phyloP scores from a whole-genome alignment of 92 coral and sea anemone species.

The Metridium senile region DNA sequence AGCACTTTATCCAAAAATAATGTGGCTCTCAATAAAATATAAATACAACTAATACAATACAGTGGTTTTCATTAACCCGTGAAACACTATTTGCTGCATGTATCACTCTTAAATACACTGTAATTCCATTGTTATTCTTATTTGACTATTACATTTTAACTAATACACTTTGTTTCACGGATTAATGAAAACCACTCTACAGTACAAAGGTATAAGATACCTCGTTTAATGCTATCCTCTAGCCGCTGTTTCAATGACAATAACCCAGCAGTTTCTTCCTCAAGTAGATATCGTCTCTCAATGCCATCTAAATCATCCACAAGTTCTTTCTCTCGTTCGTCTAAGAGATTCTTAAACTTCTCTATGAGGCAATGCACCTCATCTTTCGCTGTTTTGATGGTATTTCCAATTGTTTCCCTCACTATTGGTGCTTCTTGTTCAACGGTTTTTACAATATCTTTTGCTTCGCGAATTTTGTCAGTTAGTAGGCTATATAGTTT shows the following conservation, averaged over 20 bases:
- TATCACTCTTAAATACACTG: no score
- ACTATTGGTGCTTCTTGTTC: constrained; percentile 16
- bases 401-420: constrained; percentile 41
- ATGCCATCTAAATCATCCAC: constrained; percentile 22
- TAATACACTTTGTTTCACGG: no score
- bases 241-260: constrained; percentile 10
- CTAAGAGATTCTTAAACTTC: constrained; percentile 39
- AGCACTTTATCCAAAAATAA: no score
- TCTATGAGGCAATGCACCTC: constrained; percentile 41
- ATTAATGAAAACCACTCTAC: no score
- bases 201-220: no score
- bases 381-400: constrained; percentile 31
- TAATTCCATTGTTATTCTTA: no score
- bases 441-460: constrained; percentile 32
- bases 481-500: constrained; percentile 54
- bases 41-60: no score
- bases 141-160: no score
- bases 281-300: constrained; percentile 29
- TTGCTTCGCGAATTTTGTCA: constrained; percentile 57
- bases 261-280: constrained; percentile 1
- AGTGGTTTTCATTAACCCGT: no score
- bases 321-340: constrained; percentile 54
- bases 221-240: constrained; percentile 13
- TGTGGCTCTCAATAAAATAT: no score
- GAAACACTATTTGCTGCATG: no score